Evolutionary conservation across 2,797 vertebrate species (phyloP).

Genomic region (Anguilla marmorata): DNA sequence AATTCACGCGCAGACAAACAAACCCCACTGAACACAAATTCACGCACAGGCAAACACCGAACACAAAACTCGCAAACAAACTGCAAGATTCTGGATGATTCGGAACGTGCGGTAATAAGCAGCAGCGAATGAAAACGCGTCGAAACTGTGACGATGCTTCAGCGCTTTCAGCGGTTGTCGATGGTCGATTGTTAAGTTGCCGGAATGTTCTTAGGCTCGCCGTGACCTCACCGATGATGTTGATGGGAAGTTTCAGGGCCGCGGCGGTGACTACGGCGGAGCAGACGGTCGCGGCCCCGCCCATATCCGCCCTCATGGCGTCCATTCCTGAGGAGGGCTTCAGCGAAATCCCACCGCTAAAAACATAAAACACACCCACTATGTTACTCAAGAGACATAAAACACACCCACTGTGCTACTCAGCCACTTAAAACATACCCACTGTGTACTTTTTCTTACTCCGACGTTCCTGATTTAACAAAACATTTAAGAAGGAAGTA

Average conservation of each 20-base stretch:
- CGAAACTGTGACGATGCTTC: background rate
- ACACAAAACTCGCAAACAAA: background rate
- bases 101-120: background rate
- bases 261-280: constrained; percentile 89
- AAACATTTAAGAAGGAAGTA: background rate
- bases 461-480: background rate
- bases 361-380: background rate
- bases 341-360: constrained; percentile 94
- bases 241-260: constrained; percentile 84
- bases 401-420: background rate
- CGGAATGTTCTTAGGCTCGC: background rate
- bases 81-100: background rate
- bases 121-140: background rate
- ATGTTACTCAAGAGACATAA: background rate
- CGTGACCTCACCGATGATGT: constrained; percentile 81
- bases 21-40: background rate
- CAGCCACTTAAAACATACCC: background rate
- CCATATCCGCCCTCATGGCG: constrained; percentile 96
- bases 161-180: background rate
- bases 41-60: background rate
- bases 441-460: background rate
- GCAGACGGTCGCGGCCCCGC: constrained; percentile 91
- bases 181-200: background rate
- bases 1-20: background rate
- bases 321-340: constrained; percentile 93